Evolutionary conservation across 2,888 invertebrate species (phyloP).

Genomic region (Stenoptilia bipunctidactyla): DNA sequence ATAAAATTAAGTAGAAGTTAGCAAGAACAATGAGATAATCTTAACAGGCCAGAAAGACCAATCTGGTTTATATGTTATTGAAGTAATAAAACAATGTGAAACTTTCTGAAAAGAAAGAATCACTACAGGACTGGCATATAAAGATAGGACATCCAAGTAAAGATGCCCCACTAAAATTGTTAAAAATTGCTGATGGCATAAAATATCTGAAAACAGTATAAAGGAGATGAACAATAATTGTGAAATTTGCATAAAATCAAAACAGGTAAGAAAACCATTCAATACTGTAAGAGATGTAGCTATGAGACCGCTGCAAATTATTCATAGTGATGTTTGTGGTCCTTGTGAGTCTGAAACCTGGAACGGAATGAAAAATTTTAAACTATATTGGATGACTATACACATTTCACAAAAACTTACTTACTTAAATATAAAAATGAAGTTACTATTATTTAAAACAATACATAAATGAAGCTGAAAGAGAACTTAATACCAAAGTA

Average conservation of each 20-base stretch:
- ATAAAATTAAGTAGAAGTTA: no score
- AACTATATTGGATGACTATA: conserved; percentile 16
- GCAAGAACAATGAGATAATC: no score
- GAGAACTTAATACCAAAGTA: conserved; percentile 8
- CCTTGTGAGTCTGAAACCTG: conserved; percentile 8
- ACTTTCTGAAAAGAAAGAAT: no score
- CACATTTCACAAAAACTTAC: conserved; percentile 11
- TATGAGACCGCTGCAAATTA: conserved; percentile 3
- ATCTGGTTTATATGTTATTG: no score
- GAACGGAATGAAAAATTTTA: conserved; percentile 12
- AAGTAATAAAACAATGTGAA: no score
- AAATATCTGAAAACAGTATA: no score
- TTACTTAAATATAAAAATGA: conserved; percentile 11
- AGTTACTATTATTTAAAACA: conserved; percentile 10
- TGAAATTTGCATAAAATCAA: conserved; percentile 7
- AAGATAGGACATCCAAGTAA: no score
- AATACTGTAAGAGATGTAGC: conserved; percentile 4
- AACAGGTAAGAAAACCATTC: conserved; percentile 5
- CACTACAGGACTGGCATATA: no score
- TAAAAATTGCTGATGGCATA: no score
- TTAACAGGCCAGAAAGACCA: no score
- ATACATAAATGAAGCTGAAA: conserved; percentile 5
- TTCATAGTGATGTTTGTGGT: conserved; percentile 10
- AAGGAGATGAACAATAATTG: no score
- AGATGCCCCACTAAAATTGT: no score